Base-by-base conservation (phyloP, 2,888 invertebrate species). In the Graphium colonna region DNA sequence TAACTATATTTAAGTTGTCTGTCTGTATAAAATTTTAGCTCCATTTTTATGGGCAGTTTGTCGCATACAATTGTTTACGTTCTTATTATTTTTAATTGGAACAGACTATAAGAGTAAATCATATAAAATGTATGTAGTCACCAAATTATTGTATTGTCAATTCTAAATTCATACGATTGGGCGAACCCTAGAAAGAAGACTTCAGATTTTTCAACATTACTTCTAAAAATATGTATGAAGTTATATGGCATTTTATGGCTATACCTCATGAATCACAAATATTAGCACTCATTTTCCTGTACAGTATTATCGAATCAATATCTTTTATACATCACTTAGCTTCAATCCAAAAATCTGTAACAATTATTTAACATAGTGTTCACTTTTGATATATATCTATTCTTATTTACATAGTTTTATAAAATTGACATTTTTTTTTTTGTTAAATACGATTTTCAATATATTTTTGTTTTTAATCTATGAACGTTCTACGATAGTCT, bases 221-320 rank as follows among this genome's bases (percentile, higher is more conserved):
- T 55, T 63, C 54, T 58, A 50, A 50, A 59, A 51, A 44, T 59
- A 64, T 60, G 53, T 63, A 67, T 68, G 66, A 63, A 64, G 55
- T 61, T 57, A 74, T 86, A 89, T 88, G 88, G 88, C 88, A 86
- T 86, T 78, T 71, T 80, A 87, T 89, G 88, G 88, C 88, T 87
- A 21, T 21, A 87, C 86, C 86, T 84, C 86, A 82, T 80, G 84
- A 81, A 83, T 83, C 83, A 83, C 81, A 82, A 77, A 72, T 70
- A 71, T 80, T 79, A 82, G 81, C 81, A 81, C 81, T 78, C 76
- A 57, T 68, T 67, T 65, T 67, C 67, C 73, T 78, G 71, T 78
- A 81, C 78, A 75, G 28, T 44, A 53, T 68, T 73, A 67, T 70
- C 72, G 75, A 71, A 73, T 73, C 60, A 66, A 58, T 61, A 61